Evolutionary conservation across 2,797 vertebrate genomes (phyloP).

Genomic region (Alca torda): DNA sequence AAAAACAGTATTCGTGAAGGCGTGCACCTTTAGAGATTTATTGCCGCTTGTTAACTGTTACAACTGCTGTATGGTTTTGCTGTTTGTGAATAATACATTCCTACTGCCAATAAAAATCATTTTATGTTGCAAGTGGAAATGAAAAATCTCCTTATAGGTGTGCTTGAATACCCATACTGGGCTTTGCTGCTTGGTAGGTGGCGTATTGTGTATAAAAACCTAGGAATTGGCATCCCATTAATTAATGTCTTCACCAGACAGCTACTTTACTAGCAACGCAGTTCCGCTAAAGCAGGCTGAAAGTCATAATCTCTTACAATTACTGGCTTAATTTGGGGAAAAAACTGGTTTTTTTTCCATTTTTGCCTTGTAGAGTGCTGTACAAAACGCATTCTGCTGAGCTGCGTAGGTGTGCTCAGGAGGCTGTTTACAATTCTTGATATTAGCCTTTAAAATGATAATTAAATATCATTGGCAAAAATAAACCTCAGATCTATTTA

Average conservation of each 20-base stretch:
- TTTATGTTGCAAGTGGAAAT: neutral
- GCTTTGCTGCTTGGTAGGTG: neutral
- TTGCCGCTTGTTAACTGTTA: neutral
- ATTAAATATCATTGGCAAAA: constrained; percentile 37
- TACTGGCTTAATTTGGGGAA: neutral
- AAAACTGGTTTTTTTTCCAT: neutral
- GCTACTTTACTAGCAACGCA: neutral
- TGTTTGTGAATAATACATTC: constrained; percentile 4
- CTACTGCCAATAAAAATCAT: neutral
- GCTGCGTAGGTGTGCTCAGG: neutral
- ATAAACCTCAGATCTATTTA: constrained; percentile 15
- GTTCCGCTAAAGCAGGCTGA: neutral
- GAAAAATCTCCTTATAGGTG: neutral
- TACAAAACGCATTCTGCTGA: neutral
- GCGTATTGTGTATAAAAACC: neutral
- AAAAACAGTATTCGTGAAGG: neutral
- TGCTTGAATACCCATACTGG: neutral
- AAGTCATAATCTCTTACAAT: neutral
- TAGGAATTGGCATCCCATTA: neutral
- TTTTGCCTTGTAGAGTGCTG: neutral
- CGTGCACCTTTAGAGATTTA: neutral
- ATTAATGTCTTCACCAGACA: neutral
- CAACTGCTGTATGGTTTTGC: neutral
- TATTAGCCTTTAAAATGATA: constrained; percentile 48
- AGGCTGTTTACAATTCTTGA: neutral